Evolutionary conservation across 2,113 vertebrate genomes (phyloP), one percentile per base, ranked within the genome.

Genomic region (Drymodes brunneopygia): DNA sequence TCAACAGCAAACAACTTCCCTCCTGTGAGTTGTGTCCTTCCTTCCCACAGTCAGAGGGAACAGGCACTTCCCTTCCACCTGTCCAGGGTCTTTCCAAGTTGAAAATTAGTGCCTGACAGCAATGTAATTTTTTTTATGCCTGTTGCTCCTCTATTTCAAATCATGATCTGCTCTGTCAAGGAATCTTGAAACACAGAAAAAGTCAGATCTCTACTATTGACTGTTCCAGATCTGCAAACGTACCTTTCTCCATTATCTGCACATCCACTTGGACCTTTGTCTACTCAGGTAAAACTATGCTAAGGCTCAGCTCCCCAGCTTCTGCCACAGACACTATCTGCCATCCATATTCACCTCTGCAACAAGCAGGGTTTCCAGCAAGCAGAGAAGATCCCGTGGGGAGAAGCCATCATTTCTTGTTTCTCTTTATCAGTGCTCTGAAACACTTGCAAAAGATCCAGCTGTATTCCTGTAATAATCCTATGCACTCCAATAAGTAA

Each of bases 381-480:
- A 81, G 40, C 28, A 75, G 53, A 57, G 28, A 40, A 61, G 20
- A 42, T 29, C 15, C 15, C 1, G 0, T 9, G 13, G 12, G 6
- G 4, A 72, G 9, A 85, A 85, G 35, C 6, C 36, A 79, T 15
- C 0, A 28, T 35, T 65, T 87, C 10, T 40, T 87, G 11, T 33
- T 72, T 72, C 8, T 56, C 61, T 73, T 65, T 33, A 50, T 14
- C 17, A 65, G 36, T 12, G 24, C 33, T 80, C 58, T 31, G 25
- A 53, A 88, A 48, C 16, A 24, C 9, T 8, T 29, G 47, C 23
- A 28, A 67, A 48, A 77, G 10, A 22, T 54, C 31, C n/a, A 66
- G 0, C 4, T 1, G 0, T 9, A 27, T 16, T 62, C 18, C 53
- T 8, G 4, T 35, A 56, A 67, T 33, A 54, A 70, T 27, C 6